Conservation (phyloP, 2,113 vertebrate genomes). For the Oreochromis spilurus region DNA sequence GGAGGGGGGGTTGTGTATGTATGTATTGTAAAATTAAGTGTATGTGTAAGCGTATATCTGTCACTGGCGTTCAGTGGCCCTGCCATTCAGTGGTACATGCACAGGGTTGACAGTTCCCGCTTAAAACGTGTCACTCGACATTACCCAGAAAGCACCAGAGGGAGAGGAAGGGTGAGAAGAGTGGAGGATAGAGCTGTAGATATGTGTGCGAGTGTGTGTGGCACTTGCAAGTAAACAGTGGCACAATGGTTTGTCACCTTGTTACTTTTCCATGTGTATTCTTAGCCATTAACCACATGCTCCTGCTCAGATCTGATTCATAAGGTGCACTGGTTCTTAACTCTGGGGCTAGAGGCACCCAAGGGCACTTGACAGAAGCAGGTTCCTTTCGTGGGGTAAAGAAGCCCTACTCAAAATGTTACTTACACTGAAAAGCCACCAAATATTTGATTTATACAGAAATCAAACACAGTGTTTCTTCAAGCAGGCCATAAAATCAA, state of each 20-base stretch:
- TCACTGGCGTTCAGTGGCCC: slow-evolving; percentile 47
- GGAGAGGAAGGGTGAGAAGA: not conserved
- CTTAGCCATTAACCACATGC: not conserved
- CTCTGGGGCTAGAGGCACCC: not conserved
- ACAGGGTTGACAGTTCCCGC: slow-evolving; percentile 62
- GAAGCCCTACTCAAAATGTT: not conserved
- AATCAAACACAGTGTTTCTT: not conserved
- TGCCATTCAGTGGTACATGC: slow-evolving; percentile 65
- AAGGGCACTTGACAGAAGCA: not conserved
- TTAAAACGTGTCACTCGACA: slow-evolving; percentile 72
- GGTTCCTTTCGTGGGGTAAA: not conserved
- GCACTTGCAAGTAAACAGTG: not conserved
- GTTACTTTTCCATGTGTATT: not conserved
- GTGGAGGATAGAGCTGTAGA: not conserved
- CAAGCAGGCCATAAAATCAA: not conserved
- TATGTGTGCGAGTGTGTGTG: not conserved
- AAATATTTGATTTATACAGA: not conserved
- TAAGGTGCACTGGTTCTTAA: not conserved
- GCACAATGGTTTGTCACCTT: not conserved
- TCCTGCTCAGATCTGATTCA: not conserved
- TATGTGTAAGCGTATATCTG: slow-evolving; percentile 18
- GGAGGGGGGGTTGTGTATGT: slow-evolving; percentile 7
- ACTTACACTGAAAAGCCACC: not conserved
- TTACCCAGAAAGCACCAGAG: slow-evolving; percentile 56
- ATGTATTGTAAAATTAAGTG: not conserved